A percentile compares a stretch with the other conserved stretches of the same genome.
These are phyloP conservation scores for Orcinus orca DNA, from an alignment of 2,113 vertebrate genomes.

Conservation along the genomic window DNA sequence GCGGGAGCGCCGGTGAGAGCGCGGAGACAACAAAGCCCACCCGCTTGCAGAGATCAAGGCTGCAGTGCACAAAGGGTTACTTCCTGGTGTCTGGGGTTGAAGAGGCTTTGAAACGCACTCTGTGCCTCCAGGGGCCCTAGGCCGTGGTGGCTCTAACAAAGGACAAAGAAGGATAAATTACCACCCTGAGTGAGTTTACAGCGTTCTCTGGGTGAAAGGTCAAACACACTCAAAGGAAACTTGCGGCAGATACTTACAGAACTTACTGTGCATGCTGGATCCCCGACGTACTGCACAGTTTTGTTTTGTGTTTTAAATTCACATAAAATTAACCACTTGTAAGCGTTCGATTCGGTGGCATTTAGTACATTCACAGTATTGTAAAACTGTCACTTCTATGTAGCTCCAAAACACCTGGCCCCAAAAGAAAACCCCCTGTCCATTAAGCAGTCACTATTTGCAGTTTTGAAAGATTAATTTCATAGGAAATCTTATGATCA, in stretches of 20 bases:
- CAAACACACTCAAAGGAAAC: neutral
- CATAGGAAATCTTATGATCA: neutral
- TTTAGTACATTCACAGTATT: neutral
- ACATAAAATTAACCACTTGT: neutral
- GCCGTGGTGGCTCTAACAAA: neutral
- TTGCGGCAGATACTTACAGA: neutral
- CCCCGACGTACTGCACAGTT: neutral
- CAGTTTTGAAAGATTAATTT: neutral
- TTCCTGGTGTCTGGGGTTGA: neutral
- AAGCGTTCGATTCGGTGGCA: neutral
- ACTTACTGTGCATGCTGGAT: neutral
- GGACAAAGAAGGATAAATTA: neutral
- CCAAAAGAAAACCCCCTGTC: neutral
- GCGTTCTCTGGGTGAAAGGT: neutral
- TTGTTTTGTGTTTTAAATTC: neutral
- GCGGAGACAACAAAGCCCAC: neutral
- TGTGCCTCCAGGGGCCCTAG: neutral
- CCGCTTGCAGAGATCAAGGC: neutral
- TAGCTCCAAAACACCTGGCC: neutral
- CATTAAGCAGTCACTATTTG: neutral
- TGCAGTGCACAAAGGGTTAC: neutral
- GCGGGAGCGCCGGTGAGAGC: neutral
- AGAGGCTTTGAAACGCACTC: neutral
- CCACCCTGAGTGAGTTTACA: neutral
- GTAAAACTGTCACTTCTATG: neutral